Percentiles rank a stretch among this genome's conserved stretches.
phyloP scores from a whole-genome alignment of 2,113 vertebrate genomes.

The Lonchura striata region DNA sequence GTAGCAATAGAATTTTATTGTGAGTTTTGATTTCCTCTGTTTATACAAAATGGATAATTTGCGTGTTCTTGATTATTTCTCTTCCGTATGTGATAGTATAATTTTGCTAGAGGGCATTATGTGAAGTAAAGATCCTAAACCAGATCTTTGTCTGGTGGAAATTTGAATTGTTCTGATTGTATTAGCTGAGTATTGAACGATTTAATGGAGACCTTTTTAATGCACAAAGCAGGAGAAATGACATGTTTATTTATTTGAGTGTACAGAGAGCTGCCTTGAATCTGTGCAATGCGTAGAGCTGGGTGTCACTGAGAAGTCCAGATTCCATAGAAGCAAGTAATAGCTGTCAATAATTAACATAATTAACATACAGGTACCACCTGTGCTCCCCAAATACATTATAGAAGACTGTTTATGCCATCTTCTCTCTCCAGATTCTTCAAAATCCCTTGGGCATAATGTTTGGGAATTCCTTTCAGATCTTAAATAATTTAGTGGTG shows the following conservation, averaged over 20 bases:
- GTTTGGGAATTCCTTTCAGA: not conserved
- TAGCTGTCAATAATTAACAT: not conserved
- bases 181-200: not conserved
- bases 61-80: not conserved
- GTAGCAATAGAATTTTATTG: not conserved
- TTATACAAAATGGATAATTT: not conserved
- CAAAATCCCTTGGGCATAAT: not conserved
- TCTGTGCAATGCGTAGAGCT: not conserved
- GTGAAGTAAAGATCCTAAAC: not conserved
- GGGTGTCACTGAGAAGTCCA: not conserved
- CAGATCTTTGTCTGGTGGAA: not conserved
- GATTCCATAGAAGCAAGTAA: not conserved
- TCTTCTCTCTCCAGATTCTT: not conserved
- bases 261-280: not conserved
- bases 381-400: not conserved
- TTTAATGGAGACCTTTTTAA: not conserved
- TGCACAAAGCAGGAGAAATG: not conserved
- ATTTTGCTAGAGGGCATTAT: constrained; percentile 10
- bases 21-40: not conserved
- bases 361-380: not conserved
- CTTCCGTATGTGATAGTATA: not conserved
- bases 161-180: constrained; percentile 1
- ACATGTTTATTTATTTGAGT: not conserved
- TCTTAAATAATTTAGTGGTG: not conserved
- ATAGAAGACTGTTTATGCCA: not conserved